Evolutionary conservation across 2,888 invertebrate species (phyloP).

Genomic region (Erebia aethiops): DNA sequence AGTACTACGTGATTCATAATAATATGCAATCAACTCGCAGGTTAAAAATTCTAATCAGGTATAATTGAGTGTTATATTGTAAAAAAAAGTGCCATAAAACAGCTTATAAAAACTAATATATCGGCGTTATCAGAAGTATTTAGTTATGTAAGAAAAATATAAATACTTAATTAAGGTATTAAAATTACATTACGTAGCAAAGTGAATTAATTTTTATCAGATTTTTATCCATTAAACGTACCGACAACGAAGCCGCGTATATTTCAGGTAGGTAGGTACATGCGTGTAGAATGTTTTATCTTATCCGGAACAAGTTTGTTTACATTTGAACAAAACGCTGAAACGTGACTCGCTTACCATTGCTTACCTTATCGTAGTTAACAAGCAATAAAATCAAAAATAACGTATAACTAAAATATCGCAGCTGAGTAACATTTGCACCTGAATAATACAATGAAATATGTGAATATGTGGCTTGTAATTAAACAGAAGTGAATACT

Average conservation of each 20-base stretch:
- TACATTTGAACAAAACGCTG: slow-evolving; percentile 78
- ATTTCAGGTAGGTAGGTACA: slow-evolving; percentile 39
- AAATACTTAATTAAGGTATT: slow-evolving; percentile 5
- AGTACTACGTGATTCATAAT: slow-evolving; percentile 54
- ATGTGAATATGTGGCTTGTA: neutral
- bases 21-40: neutral
- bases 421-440: slow-evolving; percentile 20
- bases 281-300: slow-evolving; percentile 64
- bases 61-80: neutral
- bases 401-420: slow-evolving; percentile 54
- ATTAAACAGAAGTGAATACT: slow-evolving; percentile 18
- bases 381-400: slow-evolving; percentile 73
- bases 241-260: slow-evolving; percentile 31
- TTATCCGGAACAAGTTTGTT: slow-evolving; percentile 82
- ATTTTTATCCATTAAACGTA: slow-evolving; percentile 14
- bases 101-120: neutral
- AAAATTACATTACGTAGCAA: slow-evolving; percentile 15
- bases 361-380: slow-evolving; percentile 73
- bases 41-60: neutral
- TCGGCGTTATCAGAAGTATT: slow-evolving; percentile 7
- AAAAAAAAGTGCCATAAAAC: neutral
- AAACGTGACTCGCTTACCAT: slow-evolving; percentile 77
- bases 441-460: slow-evolving; percentile 14
- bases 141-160: neutral
- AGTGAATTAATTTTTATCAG: slow-evolving; percentile 16